phyloP scores from a whole-genome alignment of 2,888 invertebrate species.

The Habrosyne pyritoides region DNA sequence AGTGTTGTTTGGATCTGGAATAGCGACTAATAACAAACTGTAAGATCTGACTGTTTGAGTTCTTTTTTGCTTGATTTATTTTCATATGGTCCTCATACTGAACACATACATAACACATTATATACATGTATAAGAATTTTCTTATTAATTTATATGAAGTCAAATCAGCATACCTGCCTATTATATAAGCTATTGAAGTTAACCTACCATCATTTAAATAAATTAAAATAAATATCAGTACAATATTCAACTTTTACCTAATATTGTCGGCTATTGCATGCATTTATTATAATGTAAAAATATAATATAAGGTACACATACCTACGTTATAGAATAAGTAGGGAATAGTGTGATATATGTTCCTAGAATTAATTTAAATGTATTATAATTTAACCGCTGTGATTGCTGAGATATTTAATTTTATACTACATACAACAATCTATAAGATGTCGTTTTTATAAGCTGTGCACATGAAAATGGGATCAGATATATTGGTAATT shows the following conservation, averaged over 20 bases:
- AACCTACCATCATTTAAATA: not conserved
- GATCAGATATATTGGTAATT: not conserved
- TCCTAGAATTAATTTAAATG: slow-evolving; percentile 49
- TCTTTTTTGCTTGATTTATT: too few species aligned
- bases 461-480: not conserved
- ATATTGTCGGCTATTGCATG: not conserved
- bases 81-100: too few species aligned
- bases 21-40: not conserved
- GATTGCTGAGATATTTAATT: slow-evolving; percentile 25
- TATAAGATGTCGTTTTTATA: not conserved
- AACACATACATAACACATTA: too few species aligned
- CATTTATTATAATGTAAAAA: slow-evolving; percentile 5
- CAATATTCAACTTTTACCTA: not conserved
- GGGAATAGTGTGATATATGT: slow-evolving; percentile 44
- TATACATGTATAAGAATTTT: too few species aligned
- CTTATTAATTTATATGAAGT: too few species aligned
- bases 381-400: slow-evolving; percentile 49
- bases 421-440: not conserved
- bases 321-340: slow-evolving; percentile 14
- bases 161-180: too few species aligned
- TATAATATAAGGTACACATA: slow-evolving; percentile 10
- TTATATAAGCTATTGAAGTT: not conserved
- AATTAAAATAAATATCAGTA: not conserved
- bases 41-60: too few species aligned
- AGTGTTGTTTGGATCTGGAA: too few species aligned